Conservation (phyloP, 2,113 vertebrate species). For the Marmota monax region DNA sequence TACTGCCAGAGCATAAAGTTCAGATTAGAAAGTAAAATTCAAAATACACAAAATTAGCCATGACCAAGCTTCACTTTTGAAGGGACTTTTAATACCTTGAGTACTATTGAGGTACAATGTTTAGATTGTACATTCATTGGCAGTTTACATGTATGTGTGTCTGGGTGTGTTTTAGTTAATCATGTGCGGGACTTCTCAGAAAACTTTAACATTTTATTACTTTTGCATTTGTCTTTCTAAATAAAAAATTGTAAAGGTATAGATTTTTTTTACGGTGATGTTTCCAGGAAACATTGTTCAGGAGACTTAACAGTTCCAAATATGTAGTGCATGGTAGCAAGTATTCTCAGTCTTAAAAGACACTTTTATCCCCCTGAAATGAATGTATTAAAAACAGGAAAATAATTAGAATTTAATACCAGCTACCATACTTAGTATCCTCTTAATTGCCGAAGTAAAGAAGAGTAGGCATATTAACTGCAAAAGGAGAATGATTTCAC, state of each 20-base stretch:
- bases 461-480: neutral
- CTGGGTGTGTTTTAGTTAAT: neutral
- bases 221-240: neutral
- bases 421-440: neutral
- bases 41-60: neutral
- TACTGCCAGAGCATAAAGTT: neutral
- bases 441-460: constrained; percentile 36
- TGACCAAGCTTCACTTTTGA: neutral
- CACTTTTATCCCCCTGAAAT: neutral
- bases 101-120: neutral
- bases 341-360: constrained; percentile 28
- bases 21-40: neutral
- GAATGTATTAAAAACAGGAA: neutral
- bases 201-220: neutral
- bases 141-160: neutral
- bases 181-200: neutral
- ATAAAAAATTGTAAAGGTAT: neutral
- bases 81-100: neutral
- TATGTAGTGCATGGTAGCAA: neutral
- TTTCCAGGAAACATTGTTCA: neutral
- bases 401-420: constrained; percentile 54
- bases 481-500: constrained; percentile 21
- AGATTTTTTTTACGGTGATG: neutral
- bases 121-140: neutral
- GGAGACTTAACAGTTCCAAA: neutral